Conservation (phyloP, 2,797 vertebrate genomes). For the Emys orbicularis region DNA sequence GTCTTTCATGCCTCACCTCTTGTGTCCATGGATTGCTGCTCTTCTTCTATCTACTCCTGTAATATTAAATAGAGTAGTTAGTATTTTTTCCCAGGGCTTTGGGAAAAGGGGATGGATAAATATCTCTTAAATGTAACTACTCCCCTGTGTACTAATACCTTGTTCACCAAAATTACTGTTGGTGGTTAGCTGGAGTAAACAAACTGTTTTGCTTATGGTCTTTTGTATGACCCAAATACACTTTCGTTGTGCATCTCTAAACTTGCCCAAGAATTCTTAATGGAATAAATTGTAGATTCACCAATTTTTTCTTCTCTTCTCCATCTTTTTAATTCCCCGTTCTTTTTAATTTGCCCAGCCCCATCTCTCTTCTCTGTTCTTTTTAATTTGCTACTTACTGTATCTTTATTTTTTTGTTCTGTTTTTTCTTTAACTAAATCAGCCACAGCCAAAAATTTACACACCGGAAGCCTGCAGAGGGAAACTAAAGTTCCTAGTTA, state of each 20-base stretch:
- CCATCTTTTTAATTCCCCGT: background rate
- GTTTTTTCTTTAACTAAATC: background rate
- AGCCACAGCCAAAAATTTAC: background rate
- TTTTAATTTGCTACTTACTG: background rate
- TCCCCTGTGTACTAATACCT: background rate
- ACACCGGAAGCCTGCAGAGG: accelerated
- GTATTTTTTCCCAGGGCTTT: background rate
- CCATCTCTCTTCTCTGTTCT: background rate
- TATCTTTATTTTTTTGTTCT: background rate
- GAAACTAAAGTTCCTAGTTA: background rate
- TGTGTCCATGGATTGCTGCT: background rate
- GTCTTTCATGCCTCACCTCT: background rate
- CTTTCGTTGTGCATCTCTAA: background rate
- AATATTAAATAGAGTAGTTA: background rate
- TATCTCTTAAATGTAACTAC: background rate
- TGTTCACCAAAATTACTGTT: background rate
- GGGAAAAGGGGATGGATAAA: background rate
- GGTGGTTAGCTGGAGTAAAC: background rate
- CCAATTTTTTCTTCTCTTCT: background rate
- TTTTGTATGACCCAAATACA: background rate
- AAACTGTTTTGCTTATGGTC: background rate
- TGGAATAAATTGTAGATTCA: background rate
- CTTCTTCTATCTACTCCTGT: background rate
- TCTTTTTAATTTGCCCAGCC: background rate
- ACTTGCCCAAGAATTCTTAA: background rate